Conservation (phyloP, 2,888 invertebrate species). For the Tetramorium bicarinatum region DNA sequence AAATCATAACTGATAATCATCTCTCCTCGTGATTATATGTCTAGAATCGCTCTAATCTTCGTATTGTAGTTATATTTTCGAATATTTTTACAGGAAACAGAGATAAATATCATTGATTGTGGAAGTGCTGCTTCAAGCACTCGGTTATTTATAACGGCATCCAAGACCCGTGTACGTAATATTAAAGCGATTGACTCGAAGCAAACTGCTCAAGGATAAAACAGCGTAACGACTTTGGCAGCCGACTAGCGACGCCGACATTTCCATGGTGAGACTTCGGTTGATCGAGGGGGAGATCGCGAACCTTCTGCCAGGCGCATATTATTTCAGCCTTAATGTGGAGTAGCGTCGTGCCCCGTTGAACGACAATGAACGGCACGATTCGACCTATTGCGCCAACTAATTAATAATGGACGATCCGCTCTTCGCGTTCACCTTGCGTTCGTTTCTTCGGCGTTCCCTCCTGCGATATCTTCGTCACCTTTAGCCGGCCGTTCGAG, state of each 20-base stretch:
- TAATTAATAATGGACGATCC: constrained; percentile 65
- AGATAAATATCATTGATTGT: constrained; percentile 11
- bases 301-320: constrained; percentile 14
- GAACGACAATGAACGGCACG: constrained; percentile 51
- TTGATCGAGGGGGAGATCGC: constrained; percentile 34
- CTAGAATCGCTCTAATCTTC: constrained; percentile 31
- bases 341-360: constrained; percentile 40
- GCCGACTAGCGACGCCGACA: constrained; percentile 37
- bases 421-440: constrained; percentile 38
- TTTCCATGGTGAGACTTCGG: constrained; percentile 23
- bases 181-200: constrained; percentile 28
- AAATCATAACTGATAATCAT: constrained; percentile 26
- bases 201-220: constrained; percentile 41
- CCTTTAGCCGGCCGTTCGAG: constrained; percentile 28
- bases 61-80: constrained; percentile 7
- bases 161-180: neutral
- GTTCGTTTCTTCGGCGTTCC: constrained; percentile 10
- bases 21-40: constrained; percentile 1
- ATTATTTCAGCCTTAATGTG: constrained; percentile 52
- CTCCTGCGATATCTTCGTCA: constrained; percentile 23
- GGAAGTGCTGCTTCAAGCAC: neutral
- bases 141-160: constrained; percentile 12
- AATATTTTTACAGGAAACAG: neutral
- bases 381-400: constrained; percentile 68
- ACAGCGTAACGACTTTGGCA: constrained; percentile 40